Conservation (phyloP, 2,113 vertebrate genomes). For the Martes martes region DNA sequence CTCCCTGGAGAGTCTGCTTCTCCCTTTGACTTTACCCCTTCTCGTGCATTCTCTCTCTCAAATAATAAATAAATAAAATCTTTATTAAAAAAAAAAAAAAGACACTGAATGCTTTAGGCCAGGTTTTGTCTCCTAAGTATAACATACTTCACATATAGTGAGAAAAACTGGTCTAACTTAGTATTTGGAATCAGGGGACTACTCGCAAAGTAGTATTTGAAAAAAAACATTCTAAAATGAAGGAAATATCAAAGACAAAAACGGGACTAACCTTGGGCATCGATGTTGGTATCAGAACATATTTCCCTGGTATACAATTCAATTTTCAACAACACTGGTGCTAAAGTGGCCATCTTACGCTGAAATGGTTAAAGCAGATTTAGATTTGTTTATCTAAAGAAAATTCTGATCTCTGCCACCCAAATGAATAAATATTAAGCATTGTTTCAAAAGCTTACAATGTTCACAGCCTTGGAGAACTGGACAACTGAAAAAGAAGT, state of each 20-base stretch:
- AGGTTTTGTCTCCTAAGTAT: neutral
- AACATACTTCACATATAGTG: neutral
- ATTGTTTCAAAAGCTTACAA: neutral
- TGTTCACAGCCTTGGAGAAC: neutral
- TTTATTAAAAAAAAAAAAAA: neutral
- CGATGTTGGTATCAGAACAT: neutral
- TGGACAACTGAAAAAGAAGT: neutral
- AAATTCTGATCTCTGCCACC: neutral
- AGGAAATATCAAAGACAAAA: neutral
- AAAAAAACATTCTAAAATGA: neutral
- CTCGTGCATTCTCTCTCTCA: no score
- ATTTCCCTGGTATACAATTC: neutral
- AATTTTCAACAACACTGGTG: neutral
- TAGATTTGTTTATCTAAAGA: neutral
- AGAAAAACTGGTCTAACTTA: neutral
- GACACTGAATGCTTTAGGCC: neutral
- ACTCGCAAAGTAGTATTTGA: neutral
- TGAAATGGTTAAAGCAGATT: constrained; percentile 8
- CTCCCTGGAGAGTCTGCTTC: no score
- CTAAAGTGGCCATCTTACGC: neutral
- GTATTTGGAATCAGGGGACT: neutral
- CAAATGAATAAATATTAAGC: neutral
- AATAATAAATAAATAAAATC: no score
- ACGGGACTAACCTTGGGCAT: neutral
- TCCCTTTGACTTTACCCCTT: no score